A percentile compares a stretch with the other conserved stretches of the same genome.
Conservation (phyloP, 2,113 vertebrate genomes). For the Cyphomyrus plagiostoma region DNA sequence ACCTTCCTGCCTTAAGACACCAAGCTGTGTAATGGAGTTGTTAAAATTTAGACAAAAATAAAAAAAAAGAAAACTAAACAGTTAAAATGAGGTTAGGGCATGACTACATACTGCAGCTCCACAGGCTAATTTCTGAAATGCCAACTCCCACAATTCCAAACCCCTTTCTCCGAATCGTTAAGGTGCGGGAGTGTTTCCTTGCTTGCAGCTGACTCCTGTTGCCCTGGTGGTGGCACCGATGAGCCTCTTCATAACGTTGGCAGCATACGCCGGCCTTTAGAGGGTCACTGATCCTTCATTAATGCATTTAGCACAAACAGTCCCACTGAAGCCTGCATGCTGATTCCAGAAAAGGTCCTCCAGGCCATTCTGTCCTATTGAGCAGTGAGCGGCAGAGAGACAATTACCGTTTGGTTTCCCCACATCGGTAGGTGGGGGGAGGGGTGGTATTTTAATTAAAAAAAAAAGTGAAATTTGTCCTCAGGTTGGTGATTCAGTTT, state of each 20-base stretch:
- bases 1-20: background rate
- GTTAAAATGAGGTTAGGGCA: background rate
- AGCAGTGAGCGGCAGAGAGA: conserved; percentile 33
- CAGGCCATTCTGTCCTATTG: conserved; percentile 32
- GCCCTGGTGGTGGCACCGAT: background rate
- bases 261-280: conserved; percentile 28
- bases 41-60: background rate
- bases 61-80: background rate
- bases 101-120: background rate
- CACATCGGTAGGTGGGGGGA: background rate
- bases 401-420: conserved; percentile 34
- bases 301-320: conserved; percentile 32
- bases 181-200: background rate
- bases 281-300: conserved; percentile 29
- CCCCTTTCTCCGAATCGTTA: background rate
- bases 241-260: conserved; percentile 6
- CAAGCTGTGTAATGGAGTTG: background rate
- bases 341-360: conserved; percentile 32
- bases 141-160: background rate
- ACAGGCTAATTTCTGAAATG: background rate
- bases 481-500: conserved; percentile 28
- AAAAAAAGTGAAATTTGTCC: conserved; percentile 18
- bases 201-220: background rate
- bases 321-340: conserved; percentile 28
- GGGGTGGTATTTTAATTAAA: conserved; percentile 12